Percentiles rank a stretch among this genome's conserved stretches.
These are phyloP conservation scores for Carduelis carduelis DNA, from an alignment of 2,797 vertebrate species.

Conservation along the genomic window DNA sequence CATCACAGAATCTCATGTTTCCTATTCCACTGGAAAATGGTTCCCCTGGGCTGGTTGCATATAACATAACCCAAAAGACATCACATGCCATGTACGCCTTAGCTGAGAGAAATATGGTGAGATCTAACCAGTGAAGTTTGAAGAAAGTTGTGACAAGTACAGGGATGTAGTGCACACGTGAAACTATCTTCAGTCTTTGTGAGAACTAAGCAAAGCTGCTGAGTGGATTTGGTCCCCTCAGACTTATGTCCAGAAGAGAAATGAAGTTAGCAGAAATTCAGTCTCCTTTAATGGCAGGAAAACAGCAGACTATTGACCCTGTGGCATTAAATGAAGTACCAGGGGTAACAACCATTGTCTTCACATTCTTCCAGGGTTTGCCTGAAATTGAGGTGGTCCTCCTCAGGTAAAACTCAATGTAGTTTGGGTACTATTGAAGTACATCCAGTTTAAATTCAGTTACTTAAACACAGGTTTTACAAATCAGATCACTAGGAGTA, in stretches of 20 bases:
- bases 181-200: neutral
- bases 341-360: neutral
- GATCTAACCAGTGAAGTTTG: neutral
- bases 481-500: neutral
- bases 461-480: neutral
- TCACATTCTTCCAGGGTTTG: neutral
- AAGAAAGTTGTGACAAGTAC: neutral
- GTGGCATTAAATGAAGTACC: neutral
- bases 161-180: neutral
- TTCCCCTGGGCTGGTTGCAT: neutral
- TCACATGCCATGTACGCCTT: neutral
- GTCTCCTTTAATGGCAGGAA: neutral
- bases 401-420: neutral
- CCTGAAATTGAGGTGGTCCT: neutral
- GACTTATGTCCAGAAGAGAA: neutral
- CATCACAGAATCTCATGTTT: neutral
- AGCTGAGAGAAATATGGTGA: fast-evolving
- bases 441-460: neutral
- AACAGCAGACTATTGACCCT: neutral
- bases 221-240: neutral
- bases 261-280: neutral
- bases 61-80: neutral
- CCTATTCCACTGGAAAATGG: neutral
- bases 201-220: neutral
- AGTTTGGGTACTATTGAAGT: neutral